Evolutionary conservation across 2,797 vertebrate species (phyloP).

Genomic region (Podarcis lilfordi): DNA sequence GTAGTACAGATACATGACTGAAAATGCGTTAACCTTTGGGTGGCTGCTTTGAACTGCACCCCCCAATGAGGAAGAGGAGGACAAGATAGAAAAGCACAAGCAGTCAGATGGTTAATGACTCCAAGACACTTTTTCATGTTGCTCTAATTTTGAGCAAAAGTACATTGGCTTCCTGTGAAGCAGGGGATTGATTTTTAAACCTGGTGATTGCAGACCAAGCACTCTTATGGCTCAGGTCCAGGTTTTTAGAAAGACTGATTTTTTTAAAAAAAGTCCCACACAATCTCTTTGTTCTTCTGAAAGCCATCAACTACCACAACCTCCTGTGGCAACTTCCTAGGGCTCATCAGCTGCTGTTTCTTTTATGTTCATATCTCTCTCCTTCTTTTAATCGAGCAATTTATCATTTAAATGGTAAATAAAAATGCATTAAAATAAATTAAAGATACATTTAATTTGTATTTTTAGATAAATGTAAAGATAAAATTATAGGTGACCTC

Average conservation of each 20-base stretch:
- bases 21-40: conserved; percentile 48
- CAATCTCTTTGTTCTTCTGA: conserved; percentile 69
- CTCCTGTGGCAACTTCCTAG: conserved; percentile 54
- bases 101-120: conserved; percentile 60
- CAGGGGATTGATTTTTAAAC: conserved; percentile 73
- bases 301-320: conserved; percentile 59
- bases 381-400: conserved; percentile 26
- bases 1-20: background rate
- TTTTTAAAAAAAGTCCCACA: conserved; percentile 39
- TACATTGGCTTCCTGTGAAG: conserved; percentile 65
- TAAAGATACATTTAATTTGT: background rate
- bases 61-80: background rate
- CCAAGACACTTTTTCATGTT: conserved; percentile 52
- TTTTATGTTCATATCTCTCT: conserved; percentile 26
- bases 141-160: conserved; percentile 69
- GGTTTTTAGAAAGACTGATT: conserved; percentile 64
- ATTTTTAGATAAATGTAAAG: background rate
- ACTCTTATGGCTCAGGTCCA: conserved; percentile 60
- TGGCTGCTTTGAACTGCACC: conserved; percentile 4
- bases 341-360: conserved; percentile 16
- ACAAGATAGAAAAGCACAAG: conserved; percentile 1
- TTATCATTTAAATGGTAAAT: conserved; percentile 13
- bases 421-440: too few species aligned
- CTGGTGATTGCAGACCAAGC: conserved; percentile 66
- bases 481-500: background rate